These are phyloP conservation scores for Micromussa lordhowensis DNA, from an alignment of 92 coral and sea anemone species.

Conservation along the genomic window DNA sequence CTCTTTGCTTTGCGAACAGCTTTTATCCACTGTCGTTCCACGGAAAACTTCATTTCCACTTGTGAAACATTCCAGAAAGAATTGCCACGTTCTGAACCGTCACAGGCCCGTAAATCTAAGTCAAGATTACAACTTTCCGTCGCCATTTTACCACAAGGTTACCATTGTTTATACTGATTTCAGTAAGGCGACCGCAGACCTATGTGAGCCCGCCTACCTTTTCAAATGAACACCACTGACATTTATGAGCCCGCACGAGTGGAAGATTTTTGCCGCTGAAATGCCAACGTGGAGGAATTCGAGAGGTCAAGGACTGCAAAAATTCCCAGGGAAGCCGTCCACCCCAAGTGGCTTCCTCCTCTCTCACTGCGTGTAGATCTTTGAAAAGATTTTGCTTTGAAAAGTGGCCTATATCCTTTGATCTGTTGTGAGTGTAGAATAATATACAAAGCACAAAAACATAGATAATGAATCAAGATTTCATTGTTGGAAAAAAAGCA, in stretches of 20 bases:
- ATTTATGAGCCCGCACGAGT: conserved; percentile 62
- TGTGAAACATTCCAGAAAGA: conserved; percentile 54
- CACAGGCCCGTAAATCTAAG: conserved; percentile 37
- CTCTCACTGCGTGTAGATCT: too few species aligned
- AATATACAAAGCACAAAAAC: too few species aligned
- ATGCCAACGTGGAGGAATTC: conserved; percentile 64
- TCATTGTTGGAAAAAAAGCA: too few species aligned
- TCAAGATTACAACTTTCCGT: conserved; percentile 27
- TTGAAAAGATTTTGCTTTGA: too few species aligned
- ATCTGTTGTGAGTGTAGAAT: too few species aligned
- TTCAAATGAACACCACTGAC: conserved; percentile 14
- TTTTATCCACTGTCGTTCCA: conserved; percentile 62
- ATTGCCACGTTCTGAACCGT: conserved; percentile 48
- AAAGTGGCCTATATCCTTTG: too few species aligned
- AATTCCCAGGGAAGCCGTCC: too few species aligned
- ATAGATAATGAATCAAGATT: too few species aligned
- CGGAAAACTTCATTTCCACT: conserved; percentile 63
- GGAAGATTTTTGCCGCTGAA: conserved; percentile 41
- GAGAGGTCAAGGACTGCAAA: too few species aligned
- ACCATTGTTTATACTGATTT: conserved; percentile 20
- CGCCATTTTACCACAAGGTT: conserved; percentile 29
- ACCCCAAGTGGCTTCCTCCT: too few species aligned
- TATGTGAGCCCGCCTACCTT: conserved; percentile 26
- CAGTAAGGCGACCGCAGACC: conserved; percentile 22
- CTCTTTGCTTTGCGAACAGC: conserved; percentile 54